A percentile compares a stretch with the other conserved stretches of the same genome.
These are phyloP conservation scores for Oithona nana DNA, from an alignment of 2,888 invertebrate species.

Conservation along the genomic window DNA sequence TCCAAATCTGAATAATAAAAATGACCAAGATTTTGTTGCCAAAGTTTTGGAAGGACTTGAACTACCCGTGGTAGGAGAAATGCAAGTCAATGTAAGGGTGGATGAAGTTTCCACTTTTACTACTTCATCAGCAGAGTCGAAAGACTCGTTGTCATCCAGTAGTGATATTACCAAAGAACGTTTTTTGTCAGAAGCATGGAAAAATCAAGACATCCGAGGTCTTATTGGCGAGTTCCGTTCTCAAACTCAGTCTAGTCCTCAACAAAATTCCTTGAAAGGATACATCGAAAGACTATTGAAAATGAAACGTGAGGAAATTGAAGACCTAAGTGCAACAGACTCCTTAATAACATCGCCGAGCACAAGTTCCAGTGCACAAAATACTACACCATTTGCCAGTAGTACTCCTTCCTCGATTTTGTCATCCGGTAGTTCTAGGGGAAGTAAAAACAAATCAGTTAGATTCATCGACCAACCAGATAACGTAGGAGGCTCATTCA, in stretches of 20 bases:
- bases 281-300: background rate
- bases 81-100: background rate
- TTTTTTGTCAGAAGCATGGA: background rate
- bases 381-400: background rate
- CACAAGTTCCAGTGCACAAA: background rate
- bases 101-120: background rate
- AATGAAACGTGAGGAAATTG: background rate
- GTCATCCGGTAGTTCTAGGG: background rate
- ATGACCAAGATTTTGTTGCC: background rate
- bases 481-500: too few relatives aligned
- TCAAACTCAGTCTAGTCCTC: background rate
- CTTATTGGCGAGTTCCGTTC: background rate
- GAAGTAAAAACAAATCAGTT: background rate
- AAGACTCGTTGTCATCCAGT: background rate
- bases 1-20: background rate
- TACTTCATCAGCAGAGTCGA: background rate
- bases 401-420: background rate
- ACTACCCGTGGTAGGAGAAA: background rate
- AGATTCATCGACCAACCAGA: too few relatives aligned
- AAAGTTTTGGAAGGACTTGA: background rate
- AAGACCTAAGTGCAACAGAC: background rate
- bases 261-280: background rate
- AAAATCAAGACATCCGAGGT: background rate
- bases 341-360: background rate
- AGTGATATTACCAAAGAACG: background rate